A percentile compares a stretch with the other conserved stretches of the same genome.
Conservation (phyloP, 2,113 vertebrate species). For the Bolborhynchus lineola region DNA sequence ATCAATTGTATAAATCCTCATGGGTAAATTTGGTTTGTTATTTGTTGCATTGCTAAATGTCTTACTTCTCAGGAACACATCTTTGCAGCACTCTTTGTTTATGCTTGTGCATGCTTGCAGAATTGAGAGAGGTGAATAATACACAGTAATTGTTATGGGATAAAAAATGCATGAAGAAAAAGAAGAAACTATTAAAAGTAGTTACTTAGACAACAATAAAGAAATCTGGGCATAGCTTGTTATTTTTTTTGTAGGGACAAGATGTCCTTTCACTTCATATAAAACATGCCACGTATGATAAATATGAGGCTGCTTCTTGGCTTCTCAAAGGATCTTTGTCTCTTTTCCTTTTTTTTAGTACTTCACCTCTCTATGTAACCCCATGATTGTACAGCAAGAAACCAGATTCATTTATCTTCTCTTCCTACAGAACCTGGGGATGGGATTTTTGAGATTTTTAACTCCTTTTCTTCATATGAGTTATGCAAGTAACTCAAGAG, state of each 20-base stretch:
- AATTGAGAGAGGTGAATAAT: neutral
- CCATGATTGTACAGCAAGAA: neutral
- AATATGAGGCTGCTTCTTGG: neutral
- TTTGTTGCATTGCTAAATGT: neutral
- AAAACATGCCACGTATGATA: neutral
- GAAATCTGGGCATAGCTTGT: neutral
- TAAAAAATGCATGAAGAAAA: neutral
- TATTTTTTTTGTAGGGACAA: neutral
- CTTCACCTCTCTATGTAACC: neutral
- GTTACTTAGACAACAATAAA: neutral
- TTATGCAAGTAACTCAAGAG: neutral
- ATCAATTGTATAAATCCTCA: neutral
- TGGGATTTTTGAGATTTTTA: neutral
- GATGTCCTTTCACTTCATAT: neutral
- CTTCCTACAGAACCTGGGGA: neutral
- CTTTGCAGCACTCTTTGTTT: neutral
- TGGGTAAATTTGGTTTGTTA: neutral
- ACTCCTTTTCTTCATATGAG: neutral
- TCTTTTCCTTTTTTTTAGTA: neutral
- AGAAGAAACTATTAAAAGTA: neutral
- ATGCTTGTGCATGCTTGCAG: neutral
- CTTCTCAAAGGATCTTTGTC: conserved; percentile 3
- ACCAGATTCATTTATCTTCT: neutral
- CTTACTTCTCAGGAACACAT: neutral
- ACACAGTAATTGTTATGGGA: neutral